Conservation (phyloP, 2,113 vertebrate species). For the Cyrtonyx montezumae region DNA sequence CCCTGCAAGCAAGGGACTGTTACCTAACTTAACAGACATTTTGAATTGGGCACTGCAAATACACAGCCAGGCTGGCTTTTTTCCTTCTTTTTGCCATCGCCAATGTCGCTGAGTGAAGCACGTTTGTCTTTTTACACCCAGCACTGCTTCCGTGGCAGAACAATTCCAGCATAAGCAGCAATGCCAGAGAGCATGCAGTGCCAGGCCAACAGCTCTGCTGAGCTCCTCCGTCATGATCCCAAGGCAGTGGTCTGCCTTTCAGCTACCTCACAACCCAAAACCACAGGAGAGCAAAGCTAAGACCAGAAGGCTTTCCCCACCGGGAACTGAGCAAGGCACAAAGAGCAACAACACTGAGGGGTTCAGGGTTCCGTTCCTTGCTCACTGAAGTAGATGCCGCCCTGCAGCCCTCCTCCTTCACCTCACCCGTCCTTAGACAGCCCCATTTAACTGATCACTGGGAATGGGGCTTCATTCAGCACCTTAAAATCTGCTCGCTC, state of each 20-base stretch:
- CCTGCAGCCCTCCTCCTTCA: background rate
- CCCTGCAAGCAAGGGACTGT: background rate
- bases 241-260: background rate
- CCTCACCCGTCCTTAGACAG: background rate
- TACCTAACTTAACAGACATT: background rate
- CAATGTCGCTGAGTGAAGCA: background rate
- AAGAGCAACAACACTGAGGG: background rate
- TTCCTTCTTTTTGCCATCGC: background rate
- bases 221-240: background rate
- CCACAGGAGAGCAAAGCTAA: background rate
- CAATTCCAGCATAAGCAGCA: background rate
- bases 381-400: background rate
- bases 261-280: background rate
- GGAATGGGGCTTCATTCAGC: background rate
- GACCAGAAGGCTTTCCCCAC: background rate
- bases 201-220: background rate
- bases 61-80: background rate
- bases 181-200: fast-evolving
- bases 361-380: background rate
- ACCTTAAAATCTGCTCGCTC: background rate
- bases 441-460: background rate
- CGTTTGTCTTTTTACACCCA: background rate
- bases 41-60: background rate
- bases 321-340: background rate
- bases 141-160: background rate